phyloP scores from a whole-genome alignment of 2,113 vertebrate species.

The Nannospalax galili region DNA sequence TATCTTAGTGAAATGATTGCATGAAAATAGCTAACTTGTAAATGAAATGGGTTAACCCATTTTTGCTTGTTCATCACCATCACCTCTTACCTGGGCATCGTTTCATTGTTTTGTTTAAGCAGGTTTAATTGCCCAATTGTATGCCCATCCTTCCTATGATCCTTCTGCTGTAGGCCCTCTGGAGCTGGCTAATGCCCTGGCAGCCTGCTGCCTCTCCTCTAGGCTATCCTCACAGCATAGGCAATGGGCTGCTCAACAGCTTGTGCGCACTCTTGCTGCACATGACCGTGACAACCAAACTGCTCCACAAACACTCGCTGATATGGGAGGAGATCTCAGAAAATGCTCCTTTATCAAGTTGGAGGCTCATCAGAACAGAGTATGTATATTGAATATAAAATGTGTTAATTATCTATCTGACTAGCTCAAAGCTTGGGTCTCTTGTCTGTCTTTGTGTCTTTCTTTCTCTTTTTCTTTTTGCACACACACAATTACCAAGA shows the following conservation, averaged over 20 bases:
- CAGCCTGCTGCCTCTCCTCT: conserved; percentile 98
- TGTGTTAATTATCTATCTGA: neutral
- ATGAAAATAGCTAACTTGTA: conserved; percentile 72
- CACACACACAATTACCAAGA: neutral
- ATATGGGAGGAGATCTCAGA: conserved; percentile 96
- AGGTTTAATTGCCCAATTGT: conserved; percentile 95
- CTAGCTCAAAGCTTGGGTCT: conserved; percentile 27
- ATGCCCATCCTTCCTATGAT: conserved; percentile 95
- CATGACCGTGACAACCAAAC: conserved; percentile 97
- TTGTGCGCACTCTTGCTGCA: conserved; percentile 96
- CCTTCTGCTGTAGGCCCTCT: conserved; percentile 97
- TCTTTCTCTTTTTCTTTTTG: neutral
- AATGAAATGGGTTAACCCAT: conserved; percentile 78
- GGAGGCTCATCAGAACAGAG: conserved; percentile 98
- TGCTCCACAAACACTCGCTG: conserved; percentile 94
- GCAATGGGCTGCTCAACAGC: conserved; percentile 98
- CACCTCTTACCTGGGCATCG: conserved; percentile 85
- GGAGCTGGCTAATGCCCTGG: conserved; percentile 98
- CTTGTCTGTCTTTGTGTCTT: neutral
- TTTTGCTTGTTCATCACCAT: conserved; percentile 69
- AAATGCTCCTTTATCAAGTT: conserved; percentile 96
- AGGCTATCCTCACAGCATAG: conserved; percentile 97
- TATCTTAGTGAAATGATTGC: conserved; percentile 37
- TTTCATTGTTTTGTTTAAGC: conserved; percentile 91
- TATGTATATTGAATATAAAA: conserved; percentile 77